Base-by-base conservation (phyloP, 2,113 vertebrate species). In the Tricholaema leucomelas region DNA sequence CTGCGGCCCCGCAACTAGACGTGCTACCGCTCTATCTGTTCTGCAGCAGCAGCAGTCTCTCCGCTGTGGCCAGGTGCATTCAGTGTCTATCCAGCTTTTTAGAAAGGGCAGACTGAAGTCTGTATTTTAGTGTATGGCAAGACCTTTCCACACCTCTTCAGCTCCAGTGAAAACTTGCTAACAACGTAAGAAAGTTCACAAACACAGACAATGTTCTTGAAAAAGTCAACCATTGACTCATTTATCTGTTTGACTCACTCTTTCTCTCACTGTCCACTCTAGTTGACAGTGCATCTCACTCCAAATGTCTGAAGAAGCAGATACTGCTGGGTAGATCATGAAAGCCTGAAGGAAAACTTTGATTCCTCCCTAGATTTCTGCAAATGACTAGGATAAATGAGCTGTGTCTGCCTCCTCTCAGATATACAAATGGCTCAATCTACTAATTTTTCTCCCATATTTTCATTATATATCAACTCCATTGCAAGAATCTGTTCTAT, bases 71-170 rank as follows among this genome's bases (percentile, higher is more conserved):
- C 67, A 1, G 33, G 38, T 5, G 15, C 60, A 3, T 4, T 36
- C 65, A 0, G 0, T 4, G 16, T 9, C n/a, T 42, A 1, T 21
- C 50, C 2, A 42, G 8, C 20, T 31, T 30, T 15, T 14, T 12
- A 42, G 40, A 19, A 33, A 42, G 6, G 66, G 2, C 66, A 4
- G 54, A 1, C 33, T 4, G 5, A 30, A 40, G 2, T 6, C 27
- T 9, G 2, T 6, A 1, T 10, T 50, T 50, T 17, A 6, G 54
- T n/a, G 42, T 1, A 19, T 1, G 13, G 35, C 15, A 5, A 8
- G 19, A 25, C 12, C 36, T 21, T 33, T 3, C 27, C 1, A 0
- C 0, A 36, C 36, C 74, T 56, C 30, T 35, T 30, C 64, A 18
- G 19, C 23, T 42, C 36, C 61, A 11, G 54, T 9, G 23, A 36